Conservation (phyloP, 2,113 vertebrate species). For the Anarrhichthys ocellatus region DNA sequence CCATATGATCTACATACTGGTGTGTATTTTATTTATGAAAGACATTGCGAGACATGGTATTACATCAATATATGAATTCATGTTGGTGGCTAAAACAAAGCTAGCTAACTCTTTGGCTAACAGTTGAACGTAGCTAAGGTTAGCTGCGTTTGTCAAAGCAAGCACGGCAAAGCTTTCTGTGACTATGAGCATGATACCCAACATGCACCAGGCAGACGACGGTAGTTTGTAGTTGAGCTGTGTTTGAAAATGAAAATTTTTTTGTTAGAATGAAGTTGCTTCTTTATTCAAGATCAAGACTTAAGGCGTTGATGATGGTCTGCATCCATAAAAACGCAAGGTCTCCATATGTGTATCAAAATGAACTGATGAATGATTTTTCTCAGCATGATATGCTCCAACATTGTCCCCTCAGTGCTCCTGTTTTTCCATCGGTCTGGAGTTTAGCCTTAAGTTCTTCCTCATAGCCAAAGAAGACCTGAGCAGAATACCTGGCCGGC, state of each 20-base stretch:
- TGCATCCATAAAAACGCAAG: conserved; percentile 1
- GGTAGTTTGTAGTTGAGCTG: too few species aligned
- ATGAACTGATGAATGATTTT: conserved; percentile 36
- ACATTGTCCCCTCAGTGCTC: conserved; percentile 3
- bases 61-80: not conserved
- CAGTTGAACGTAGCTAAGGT: not conserved
- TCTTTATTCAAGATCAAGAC: too few species aligned
- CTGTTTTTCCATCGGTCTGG: not conserved
- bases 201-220: too few species aligned
- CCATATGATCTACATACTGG: not conserved
- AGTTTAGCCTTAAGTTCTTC: not conserved
- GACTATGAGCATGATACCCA: not conserved
- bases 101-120: not conserved
- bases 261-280: too few species aligned
- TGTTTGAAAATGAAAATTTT: too few species aligned
- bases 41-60: not conserved
- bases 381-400: conserved; percentile 14
- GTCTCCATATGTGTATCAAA: conserved; percentile 19
- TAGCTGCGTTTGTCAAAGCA: too few species aligned
- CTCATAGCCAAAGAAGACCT: not conserved
- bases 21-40: not conserved
- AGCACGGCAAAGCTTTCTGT: not conserved
- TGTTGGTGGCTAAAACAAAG: not conserved
- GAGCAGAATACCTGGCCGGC: not conserved
- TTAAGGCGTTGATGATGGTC: not conserved